Base-by-base conservation (phyloP, 2,113 vertebrate species). In the Melanocharis versteri region DNA sequence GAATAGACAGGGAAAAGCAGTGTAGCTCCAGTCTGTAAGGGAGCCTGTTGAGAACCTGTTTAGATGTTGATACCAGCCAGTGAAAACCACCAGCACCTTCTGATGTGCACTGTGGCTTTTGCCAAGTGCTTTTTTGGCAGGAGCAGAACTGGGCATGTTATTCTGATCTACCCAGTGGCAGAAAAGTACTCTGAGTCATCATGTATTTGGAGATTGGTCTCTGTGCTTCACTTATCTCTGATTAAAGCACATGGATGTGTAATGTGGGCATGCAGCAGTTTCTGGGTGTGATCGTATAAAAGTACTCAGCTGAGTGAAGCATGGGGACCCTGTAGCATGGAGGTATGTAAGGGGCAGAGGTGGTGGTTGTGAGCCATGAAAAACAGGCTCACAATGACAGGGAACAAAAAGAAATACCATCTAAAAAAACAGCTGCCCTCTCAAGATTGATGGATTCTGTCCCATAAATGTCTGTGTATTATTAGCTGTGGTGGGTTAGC, bases 181-280 rank as follows among this genome's bases (percentile, higher is more conserved):
- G 88, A 90, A 92, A 86, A 91, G n/a, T 58, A 31, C 79, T 83
- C 47, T 94, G 92, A 97, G 93, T 96, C 88, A 94, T 89, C 2
- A 0, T 47, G 2, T 83, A 13, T 80, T 54, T 92, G 72, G 47
- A 56, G 62, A 50, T 75, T 73, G 48, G 60, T 66, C 76, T 92
- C 60, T 88, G 35, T 83, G 87, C 54, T 62, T 94, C 44, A 5
- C 64, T 97, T 93, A 48, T 56, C 68, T 89, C 53, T 64, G 61
- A 70, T 78, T 65, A 69, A 90, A 95, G 85, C 82, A 64, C 35
- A 4, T 45, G 44, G 81, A 44, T 30, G 4, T 70, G 22, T 58
- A 77, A 58, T 0, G 2, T 93, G 87, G 82, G 88, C 2, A 5
- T 92, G 76, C 50, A 94, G 85, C 42, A 81, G 69, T 95, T 88